phyloP scores from a whole-genome alignment of 2,797 vertebrate species.

The Halcyon smyrnensis region DNA sequence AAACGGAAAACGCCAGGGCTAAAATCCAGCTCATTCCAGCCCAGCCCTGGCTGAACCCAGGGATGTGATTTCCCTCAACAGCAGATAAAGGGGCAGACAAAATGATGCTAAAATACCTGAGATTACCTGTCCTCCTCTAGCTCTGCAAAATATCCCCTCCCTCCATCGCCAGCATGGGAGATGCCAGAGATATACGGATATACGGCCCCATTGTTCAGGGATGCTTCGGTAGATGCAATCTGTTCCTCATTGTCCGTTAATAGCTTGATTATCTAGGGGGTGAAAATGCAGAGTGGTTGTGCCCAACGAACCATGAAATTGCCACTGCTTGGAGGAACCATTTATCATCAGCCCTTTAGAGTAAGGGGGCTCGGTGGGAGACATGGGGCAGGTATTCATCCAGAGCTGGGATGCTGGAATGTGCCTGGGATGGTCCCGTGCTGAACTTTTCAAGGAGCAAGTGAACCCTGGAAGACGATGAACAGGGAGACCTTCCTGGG shows the following conservation, averaged over 20 bases:
- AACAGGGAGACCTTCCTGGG: neutral
- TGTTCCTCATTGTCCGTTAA: conserved; percentile 62
- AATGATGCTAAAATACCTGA: neutral
- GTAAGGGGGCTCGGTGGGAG: neutral
- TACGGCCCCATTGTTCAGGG: neutral
- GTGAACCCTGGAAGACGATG: conserved; percentile 60
- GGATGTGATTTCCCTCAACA: neutral
- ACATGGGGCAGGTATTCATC: conserved; percentile 55
- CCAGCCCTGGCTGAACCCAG: neutral
- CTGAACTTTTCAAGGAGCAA: conserved; percentile 51
- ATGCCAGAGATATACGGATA: neutral
- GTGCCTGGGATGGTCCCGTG: neutral
- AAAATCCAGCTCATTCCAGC: conserved; percentile 29
- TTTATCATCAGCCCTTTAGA: conserved; percentile 47
- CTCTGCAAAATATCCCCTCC: neutral
- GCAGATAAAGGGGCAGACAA: neutral
- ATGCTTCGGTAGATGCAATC: conserved; percentile 30
- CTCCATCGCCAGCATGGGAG: neutral
- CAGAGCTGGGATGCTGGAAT: conserved; percentile 62
- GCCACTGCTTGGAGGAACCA: conserved; percentile 25
- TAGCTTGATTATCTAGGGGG: conserved; percentile 64
- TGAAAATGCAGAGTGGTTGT: conserved; percentile 39
- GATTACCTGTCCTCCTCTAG: neutral
- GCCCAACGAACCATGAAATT: conserved; percentile 70
- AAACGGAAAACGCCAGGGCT: neutral